Base-by-base conservation (phyloP, 2,888 invertebrate species). In the Apamea crenata region DNA sequence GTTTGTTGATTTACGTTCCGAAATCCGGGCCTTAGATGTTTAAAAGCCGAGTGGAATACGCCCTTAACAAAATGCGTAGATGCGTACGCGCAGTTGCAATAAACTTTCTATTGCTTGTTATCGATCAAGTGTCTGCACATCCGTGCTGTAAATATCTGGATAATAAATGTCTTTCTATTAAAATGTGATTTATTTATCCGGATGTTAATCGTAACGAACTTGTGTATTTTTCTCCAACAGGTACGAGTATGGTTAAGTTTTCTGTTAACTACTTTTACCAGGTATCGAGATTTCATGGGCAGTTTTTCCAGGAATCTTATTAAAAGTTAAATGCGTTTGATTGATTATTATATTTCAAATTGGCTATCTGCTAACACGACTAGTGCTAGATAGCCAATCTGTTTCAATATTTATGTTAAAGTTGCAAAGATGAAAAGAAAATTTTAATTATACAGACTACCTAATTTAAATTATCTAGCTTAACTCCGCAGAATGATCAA, bases 31-130 rank as follows among this genome's bases (percentile, higher is more conserved):
- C 0, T 5, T 50, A 50, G 25, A 21, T 0, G 44, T 12, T 6
- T 7, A 29, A 36, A 71, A 71, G 12, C 7, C 36, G 47, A 50
- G 18, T 61, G 18, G 10, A 29, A 56, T 25, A 53, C 56, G 14
- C 44, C 63, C 44, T 29, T 81, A 82, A 66, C 63, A 59, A 68
- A 84, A 85, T 72, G 70, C 32, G 61, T 65, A 40, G 63, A 83
- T 79, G 74, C 77, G 80, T 65, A 73, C 44, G 14, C 73, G 29
- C 68, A 74, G 80, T 72, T 66, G 74, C 50, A 80, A 80, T 85
- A 84, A 79, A 79, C 69, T 70, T 53, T 65, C 61, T 84, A 69
- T 73, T 61, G 76, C 71, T 81, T 81, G 81, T 86, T 84, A 88
- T 86, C 87, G 78, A 75, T 78, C 75, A 81, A 66, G 53, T 63